phyloP scores from a whole-genome alignment of 2,888 invertebrate genomes.

The Nysson spinosus region DNA sequence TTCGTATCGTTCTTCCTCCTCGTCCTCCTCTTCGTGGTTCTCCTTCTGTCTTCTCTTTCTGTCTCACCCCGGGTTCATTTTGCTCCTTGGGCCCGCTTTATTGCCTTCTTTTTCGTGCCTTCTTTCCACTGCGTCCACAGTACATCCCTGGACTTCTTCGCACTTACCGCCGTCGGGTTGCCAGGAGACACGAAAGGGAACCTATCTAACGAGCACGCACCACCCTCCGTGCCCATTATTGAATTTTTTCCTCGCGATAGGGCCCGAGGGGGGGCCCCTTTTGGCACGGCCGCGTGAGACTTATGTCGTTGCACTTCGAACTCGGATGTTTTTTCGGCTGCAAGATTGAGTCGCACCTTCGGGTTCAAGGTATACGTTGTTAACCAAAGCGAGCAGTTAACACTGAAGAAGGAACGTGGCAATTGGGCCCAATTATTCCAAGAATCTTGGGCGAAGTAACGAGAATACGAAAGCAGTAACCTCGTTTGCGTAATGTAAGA shows the following conservation, averaged over 20 bases:
- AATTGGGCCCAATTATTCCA: no score
- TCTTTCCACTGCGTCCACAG: constrained; percentile 3
- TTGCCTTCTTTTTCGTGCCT: constrained; percentile 13
- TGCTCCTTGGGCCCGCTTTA: constrained; percentile 22
- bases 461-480: no score
- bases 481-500: no score
- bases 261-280: background rate
- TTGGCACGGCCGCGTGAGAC: no score
- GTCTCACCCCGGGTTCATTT: constrained; percentile 10
- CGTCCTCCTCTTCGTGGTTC: background rate
- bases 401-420: no score
- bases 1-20: constrained; percentile 19
- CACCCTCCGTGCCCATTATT: constrained; percentile 1
- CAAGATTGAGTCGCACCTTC: no score
- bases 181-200: constrained; percentile 39
- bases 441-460: no score
- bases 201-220: constrained; percentile 56
- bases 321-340: no score
- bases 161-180: constrained; percentile 47
- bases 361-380: no score
- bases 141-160: constrained; percentile 51
- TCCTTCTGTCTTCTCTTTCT: constrained; percentile 3
- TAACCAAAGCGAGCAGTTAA: no score
- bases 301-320: no score
- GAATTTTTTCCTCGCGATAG: background rate